phyloP scores from a whole-genome alignment of 2,888 invertebrate species.

The Ormyrus labotus region DNA sequence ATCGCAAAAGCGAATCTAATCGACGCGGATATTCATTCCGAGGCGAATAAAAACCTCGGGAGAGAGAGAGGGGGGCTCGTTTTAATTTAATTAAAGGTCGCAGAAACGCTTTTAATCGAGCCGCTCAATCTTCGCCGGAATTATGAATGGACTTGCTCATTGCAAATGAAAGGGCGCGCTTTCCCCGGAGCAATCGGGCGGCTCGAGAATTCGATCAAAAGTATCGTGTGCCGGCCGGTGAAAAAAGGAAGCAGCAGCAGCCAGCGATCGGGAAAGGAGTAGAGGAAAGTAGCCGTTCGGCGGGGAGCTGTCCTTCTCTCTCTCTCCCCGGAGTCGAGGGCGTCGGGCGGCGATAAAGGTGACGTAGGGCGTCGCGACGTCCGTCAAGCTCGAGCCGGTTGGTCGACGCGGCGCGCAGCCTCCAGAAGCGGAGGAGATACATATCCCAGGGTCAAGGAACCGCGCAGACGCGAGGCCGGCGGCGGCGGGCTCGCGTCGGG shows the following conservation, averaged over 20 bases:
- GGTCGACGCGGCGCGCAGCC: slow-evolving; percentile 62
- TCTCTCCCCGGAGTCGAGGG: slow-evolving; percentile 60
- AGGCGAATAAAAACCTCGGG: no score
- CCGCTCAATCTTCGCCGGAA: no score
- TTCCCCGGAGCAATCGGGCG: background rate
- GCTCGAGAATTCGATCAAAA: slow-evolving; percentile 14
- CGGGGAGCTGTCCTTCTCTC: slow-evolving; percentile 14
- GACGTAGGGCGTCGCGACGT: slow-evolving; percentile 75
- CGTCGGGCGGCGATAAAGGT: slow-evolving; percentile 70
- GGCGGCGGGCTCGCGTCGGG: slow-evolving; percentile 63
- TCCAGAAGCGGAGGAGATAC: slow-evolving; percentile 31
- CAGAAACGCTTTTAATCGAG: no score
- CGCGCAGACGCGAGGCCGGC: slow-evolving; percentile 65
- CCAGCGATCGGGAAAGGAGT: background rate
- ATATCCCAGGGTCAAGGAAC: slow-evolving; percentile 56
- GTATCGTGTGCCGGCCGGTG: background rate
- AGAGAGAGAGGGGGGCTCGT: no score
- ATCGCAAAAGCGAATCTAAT: background rate
- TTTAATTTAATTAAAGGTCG: no score
- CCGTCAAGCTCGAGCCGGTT: slow-evolving; percentile 73
- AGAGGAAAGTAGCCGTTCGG: slow-evolving; percentile 33
- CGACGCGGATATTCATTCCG: background rate
- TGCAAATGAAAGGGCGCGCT: background rate
- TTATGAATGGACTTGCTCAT: no score
- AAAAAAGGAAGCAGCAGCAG: background rate